Percentiles rank a stretch among this genome's conserved stretches.
Conservation (phyloP, 2,888 invertebrate genomes). For the Platycnemis pennipes region DNA sequence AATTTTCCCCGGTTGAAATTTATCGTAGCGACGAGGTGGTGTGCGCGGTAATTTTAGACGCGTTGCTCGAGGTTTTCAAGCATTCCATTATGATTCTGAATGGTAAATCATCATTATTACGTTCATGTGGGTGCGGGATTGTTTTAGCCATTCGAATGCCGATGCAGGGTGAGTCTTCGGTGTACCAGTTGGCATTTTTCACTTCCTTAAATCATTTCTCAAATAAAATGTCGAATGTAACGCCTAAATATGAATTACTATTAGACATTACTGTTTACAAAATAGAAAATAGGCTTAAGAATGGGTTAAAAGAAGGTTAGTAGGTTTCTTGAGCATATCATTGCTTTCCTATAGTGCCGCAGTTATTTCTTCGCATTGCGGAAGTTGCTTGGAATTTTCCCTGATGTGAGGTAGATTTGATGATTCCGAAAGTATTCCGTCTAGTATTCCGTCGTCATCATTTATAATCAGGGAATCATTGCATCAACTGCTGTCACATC, state of each 20-base stretch:
- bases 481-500: no score
- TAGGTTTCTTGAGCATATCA: no score
- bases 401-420: no score
- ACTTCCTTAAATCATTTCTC: not conserved
- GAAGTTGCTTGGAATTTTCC: no score
- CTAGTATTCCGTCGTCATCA: no score
- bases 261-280: not conserved
- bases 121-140: not conserved
- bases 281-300: no score
- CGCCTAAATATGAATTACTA: not conserved
- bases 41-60: constrained; percentile 25
- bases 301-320: no score
- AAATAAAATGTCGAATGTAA: not conserved
- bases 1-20: constrained; percentile 1
- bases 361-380: no score
- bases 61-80: not conserved
- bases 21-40: constrained; percentile 22
- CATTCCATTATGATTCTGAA: constrained; percentile 2
- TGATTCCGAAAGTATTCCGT: no score
- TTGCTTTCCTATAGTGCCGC: no score
- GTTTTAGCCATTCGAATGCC: not conserved
- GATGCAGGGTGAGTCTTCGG: not conserved
- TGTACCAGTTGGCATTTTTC: not conserved
- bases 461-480: no score
- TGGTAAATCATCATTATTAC: not conserved